phyloP scores from a whole-genome alignment of 2,888 invertebrate genomes.

The Limnephilus marmoratus region DNA sequence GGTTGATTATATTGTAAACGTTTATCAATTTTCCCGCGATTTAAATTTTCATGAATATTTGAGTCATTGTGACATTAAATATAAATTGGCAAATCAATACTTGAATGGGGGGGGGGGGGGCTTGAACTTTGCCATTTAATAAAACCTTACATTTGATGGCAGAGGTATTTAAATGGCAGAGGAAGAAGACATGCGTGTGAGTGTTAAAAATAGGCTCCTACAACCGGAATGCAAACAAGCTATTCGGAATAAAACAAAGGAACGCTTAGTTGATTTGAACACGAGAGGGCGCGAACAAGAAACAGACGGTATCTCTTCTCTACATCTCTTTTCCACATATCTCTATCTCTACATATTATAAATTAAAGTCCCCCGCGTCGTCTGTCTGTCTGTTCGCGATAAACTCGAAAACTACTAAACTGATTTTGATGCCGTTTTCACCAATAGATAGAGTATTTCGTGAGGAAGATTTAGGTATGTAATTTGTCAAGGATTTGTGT shows the following conservation, averaged over 20 bases:
- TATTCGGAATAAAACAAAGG: background rate
- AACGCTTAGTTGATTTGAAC: background rate
- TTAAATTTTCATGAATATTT: background rate
- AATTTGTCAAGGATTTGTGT: too few relatives aligned
- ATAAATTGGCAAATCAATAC: background rate
- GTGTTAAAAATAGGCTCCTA: background rate
- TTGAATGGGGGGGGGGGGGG: background rate
- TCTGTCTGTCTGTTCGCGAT: too few relatives aligned
- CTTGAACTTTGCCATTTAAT: background rate
- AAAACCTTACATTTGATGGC: background rate
- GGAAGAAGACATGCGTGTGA: background rate
- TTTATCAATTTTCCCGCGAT: background rate
- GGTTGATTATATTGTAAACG: background rate
- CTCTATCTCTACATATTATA: too few relatives aligned
- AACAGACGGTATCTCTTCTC: background rate
- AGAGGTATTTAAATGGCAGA: background rate
- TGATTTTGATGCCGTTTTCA: too few relatives aligned
- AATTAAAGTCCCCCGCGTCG: too few relatives aligned
- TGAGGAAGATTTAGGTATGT: too few relatives aligned
- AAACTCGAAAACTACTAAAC: too few relatives aligned
- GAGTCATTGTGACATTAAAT: background rate
- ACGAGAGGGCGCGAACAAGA: background rate
- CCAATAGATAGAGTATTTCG: too few relatives aligned
- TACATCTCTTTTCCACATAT: too few relatives aligned
- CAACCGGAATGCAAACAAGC: background rate